Conservation (phyloP, 2,888 invertebrate genomes). For the Drosophila paracracens region DNA sequence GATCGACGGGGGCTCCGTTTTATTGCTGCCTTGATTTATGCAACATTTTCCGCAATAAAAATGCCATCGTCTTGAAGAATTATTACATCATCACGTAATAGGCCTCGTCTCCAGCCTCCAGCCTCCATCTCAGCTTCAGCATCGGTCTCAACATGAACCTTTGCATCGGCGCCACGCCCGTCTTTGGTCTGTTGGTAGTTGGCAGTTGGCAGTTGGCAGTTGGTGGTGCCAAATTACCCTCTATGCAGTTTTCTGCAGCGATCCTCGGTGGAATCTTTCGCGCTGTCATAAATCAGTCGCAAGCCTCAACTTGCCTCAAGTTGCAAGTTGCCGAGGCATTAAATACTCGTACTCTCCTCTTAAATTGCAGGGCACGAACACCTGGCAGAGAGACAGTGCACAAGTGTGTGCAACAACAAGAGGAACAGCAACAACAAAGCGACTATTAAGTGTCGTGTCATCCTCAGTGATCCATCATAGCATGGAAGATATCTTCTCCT, state of each 20-base stretch:
- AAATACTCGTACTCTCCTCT: constrained; percentile 70
- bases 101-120: constrained; percentile 53
- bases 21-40: constrained; percentile 79
- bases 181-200: constrained; percentile 39
- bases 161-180: constrained; percentile 68
- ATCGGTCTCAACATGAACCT: constrained; percentile 2
- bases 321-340: constrained; percentile 53
- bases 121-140: constrained; percentile 5
- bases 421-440: constrained; percentile 53
- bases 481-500: constrained; percentile 47
- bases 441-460: constrained; percentile 76
- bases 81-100: constrained; percentile 80
- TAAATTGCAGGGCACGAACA: constrained; percentile 73
- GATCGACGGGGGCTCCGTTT: constrained; percentile 66
- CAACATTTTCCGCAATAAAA: constrained; percentile 80
- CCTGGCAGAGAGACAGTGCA: constrained; percentile 40
- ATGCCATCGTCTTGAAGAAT: constrained; percentile 76
- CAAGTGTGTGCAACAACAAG: constrained; percentile 21
- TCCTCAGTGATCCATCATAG: constrained; percentile 76
- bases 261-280: constrained; percentile 59
- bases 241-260: constrained; percentile 30
- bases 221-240: constrained; percentile 67
- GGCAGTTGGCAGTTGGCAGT: constrained; percentile 17
- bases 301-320: constrained; percentile 55
- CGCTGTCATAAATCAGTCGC: constrained; percentile 76